Evolutionary conservation across 30 jellyfish, hydroid and myxozoan genomes (phyloP).

Genomic region (Pseudorhiza aurosa): DNA sequence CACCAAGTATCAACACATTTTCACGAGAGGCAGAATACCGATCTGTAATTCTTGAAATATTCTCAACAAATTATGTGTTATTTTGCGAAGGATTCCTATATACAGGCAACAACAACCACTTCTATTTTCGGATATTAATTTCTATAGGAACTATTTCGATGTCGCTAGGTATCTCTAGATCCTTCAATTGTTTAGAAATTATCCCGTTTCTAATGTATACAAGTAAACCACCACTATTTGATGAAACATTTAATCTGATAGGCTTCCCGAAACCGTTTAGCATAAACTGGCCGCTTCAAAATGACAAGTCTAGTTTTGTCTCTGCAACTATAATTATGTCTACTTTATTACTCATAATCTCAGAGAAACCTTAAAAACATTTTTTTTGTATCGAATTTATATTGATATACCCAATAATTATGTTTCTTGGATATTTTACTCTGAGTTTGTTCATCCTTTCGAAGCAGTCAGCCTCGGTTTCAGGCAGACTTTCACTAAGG

Average conservation of each 20-base stretch:
- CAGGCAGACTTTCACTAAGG: constrained; percentile 15
- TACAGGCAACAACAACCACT: constrained; percentile 3
- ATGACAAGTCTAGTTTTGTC: constrained; percentile 45
- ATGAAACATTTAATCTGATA: constrained; percentile 24
- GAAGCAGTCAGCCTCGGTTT: constrained; percentile 5
- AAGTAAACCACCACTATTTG: constrained; percentile 43
- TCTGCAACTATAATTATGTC: constrained; percentile 27
- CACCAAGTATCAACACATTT: constrained; percentile 31
- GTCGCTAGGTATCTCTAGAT: constrained; percentile 27
- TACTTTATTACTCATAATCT: constrained; percentile 31
- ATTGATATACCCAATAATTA: constrained; percentile 16
- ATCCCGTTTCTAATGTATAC: constrained; percentile 17
- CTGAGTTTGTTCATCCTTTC: constrained; percentile 3
- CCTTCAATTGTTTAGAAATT: constrained; percentile 26
- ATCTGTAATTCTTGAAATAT: constrained; percentile 3
- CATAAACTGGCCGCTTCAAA: constrained; percentile 39
- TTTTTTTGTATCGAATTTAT: constrained; percentile 36
- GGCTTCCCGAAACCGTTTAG: constrained; percentile 49
- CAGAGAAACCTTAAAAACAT: constrained; percentile 3
- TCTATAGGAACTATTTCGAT: constrained; percentile 23
- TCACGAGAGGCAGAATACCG: background rate
- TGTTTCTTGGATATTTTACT: constrained; percentile 8
- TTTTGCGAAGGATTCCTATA: constrained; percentile 28
- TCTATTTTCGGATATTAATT: background rate
- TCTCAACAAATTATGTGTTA: background rate